A percentile compares a stretch with the other conserved stretches of the same genome.
phyloP scores from a whole-genome alignment of 2,888 invertebrate genomes.

The Syritta pipiens region DNA sequence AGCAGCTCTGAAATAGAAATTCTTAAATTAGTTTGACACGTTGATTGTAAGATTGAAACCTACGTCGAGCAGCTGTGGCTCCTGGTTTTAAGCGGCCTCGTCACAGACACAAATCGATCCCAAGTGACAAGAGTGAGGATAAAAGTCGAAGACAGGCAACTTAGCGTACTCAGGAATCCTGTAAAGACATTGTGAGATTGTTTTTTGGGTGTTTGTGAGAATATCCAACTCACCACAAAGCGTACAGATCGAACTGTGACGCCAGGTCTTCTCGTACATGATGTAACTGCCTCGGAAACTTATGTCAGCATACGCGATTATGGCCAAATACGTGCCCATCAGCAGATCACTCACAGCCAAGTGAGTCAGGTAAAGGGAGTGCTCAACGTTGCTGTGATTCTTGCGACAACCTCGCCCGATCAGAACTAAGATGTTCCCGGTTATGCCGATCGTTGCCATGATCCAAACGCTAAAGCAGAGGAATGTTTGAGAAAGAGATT shows the following conservation, averaged over 20 bases:
- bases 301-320: slow-evolving; percentile 82
- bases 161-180: slow-evolving; percentile 83
- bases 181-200: slow-evolving; percentile 54
- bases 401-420: slow-evolving; percentile 81
- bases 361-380: slow-evolving; percentile 83
- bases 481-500: too few species aligned
- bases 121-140: slow-evolving; percentile 82
- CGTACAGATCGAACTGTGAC: slow-evolving; percentile 81
- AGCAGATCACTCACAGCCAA: slow-evolving; percentile 83
- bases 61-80: slow-evolving; percentile 75
- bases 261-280: slow-evolving; percentile 81
- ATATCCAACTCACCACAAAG: slow-evolving; percentile 79
- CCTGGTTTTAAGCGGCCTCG: slow-evolving; percentile 80
- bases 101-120: slow-evolving; percentile 83
- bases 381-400: slow-evolving; percentile 81
- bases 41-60: slow-evolving; percentile 2
- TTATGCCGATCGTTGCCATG: slow-evolving; percentile 82
- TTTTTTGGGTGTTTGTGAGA: neutral
- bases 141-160: slow-evolving; percentile 83
- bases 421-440: slow-evolving; percentile 82
- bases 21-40: neutral
- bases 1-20: slow-evolving; percentile 77
- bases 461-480: slow-evolving; percentile 83
- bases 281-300: slow-evolving; percentile 81
- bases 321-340: slow-evolving; percentile 83